These are phyloP conservation scores for Lophotis ruficrista DNA, from an alignment of 2,113 vertebrate genomes.

Conservation along the genomic window DNA sequence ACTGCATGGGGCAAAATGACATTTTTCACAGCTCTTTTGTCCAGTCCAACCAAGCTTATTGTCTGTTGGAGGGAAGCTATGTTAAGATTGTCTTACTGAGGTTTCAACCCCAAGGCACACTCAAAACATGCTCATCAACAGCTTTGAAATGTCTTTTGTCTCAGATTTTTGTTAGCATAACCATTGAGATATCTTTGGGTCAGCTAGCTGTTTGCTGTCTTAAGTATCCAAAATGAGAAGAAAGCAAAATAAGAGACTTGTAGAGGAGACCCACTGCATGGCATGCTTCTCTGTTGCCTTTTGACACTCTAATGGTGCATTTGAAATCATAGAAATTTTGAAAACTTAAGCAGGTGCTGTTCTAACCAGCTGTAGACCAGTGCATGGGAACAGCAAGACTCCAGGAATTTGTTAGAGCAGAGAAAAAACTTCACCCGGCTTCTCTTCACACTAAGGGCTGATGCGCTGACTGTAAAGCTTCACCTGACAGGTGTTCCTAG, in stretches of 20 bases:
- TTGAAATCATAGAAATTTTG: neutral
- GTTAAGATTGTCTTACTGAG: neutral
- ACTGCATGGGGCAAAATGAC: accelerated
- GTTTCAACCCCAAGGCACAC: neutral
- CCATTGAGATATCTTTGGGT: neutral
- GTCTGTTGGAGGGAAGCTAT: neutral
- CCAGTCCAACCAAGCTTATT: neutral
- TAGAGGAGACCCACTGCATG: neutral
- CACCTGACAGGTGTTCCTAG: neutral
- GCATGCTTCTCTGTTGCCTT: neutral
- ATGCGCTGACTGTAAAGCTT: neutral
- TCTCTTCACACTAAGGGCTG: neutral
- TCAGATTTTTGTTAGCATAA: neutral
- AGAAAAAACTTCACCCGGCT: neutral
- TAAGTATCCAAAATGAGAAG: neutral
- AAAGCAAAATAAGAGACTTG: neutral
- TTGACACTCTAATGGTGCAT: neutral
- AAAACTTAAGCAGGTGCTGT: neutral
- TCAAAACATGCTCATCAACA: neutral
- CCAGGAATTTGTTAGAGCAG: neutral
- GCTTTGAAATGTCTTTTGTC: neutral
- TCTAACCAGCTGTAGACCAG: neutral
- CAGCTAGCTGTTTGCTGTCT: neutral
- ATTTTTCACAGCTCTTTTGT: neutral
- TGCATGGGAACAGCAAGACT: neutral